These are phyloP conservation scores for Diplazon laetatorius DNA, from an alignment of 2,888 invertebrate genomes.

Conservation along the genomic window DNA sequence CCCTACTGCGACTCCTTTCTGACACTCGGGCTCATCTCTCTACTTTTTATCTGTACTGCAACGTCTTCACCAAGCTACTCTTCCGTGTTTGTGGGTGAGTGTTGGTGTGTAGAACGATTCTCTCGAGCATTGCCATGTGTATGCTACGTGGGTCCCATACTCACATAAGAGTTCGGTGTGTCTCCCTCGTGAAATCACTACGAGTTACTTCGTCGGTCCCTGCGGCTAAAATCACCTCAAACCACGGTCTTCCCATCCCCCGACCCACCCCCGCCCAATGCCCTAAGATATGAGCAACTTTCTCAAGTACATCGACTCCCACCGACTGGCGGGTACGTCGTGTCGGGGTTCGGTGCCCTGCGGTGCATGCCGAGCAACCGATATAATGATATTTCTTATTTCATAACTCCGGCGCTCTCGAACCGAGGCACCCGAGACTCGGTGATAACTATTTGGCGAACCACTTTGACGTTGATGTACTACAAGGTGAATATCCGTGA, in stretches of 20 bases:
- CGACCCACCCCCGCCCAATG: slow-evolving; percentile 3
- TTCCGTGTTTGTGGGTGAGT: background rate
- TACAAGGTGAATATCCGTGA: background rate
- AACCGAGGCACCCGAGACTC: background rate
- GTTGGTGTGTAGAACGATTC: slow-evolving; percentile 15
- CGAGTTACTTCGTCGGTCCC: slow-evolving; percentile 33
- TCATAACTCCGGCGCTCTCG: background rate
- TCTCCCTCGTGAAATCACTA: slow-evolving; percentile 66
- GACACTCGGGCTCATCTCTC: background rate
- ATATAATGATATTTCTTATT: slow-evolving; percentile 19
- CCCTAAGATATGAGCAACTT: slow-evolving; percentile 35
- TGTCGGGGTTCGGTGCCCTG: background rate
- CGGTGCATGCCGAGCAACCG: background rate
- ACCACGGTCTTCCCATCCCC: too few species aligned
- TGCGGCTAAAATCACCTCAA: slow-evolving; percentile 24
- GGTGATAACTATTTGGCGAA: background rate
- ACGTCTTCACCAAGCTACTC: background rate
- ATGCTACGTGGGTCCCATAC: slow-evolving; percentile 21
- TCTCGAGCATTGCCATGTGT: slow-evolving; percentile 36
- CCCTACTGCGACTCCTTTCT: background rate
- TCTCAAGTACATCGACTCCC: slow-evolving; percentile 14
- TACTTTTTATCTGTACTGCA: background rate
- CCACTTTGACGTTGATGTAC: background rate
- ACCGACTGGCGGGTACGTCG: background rate
- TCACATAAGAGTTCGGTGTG: slow-evolving; percentile 31